These are phyloP conservation scores for Limnephilus marmoratus DNA, from an alignment of 2,888 invertebrate species.

Conservation along the genomic window DNA sequence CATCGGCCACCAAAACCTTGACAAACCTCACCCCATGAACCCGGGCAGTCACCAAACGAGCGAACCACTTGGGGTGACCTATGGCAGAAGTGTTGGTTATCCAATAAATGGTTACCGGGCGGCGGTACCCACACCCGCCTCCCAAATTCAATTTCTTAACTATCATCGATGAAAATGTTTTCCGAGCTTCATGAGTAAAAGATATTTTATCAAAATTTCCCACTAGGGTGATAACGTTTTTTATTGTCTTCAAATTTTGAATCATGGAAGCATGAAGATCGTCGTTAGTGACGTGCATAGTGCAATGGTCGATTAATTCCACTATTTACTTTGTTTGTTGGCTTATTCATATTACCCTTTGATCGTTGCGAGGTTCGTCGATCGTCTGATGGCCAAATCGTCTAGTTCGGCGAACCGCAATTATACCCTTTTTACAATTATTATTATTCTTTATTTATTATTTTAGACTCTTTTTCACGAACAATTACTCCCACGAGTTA, in stretches of 20 bases:
- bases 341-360: background rate
- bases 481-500: background rate
- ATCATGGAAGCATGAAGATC: background rate
- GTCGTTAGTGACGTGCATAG: background rate
- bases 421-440: background rate
- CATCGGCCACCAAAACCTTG: too few relatives aligned
- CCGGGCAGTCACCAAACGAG: too few relatives aligned
- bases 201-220: too few relatives aligned
- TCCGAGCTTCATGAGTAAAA: background rate
- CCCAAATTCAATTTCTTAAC: too few relatives aligned
- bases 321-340: background rate
- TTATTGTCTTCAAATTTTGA: background rate
- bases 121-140: too few relatives aligned
- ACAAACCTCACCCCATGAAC: too few relatives aligned
- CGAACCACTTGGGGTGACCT: too few relatives aligned
- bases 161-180: too few relatives aligned
- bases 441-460: background rate
- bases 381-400: background rate
- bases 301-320: background rate
- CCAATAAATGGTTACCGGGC: too few relatives aligned
- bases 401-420: slow-evolving; percentile 4
- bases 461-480: background rate
- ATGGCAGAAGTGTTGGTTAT: too few relatives aligned
- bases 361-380: background rate
- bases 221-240: background rate